These are phyloP conservation scores for Rhadina sibilatrix DNA, from an alignment of 2,113 vertebrate genomes.

Conservation along the genomic window DNA sequence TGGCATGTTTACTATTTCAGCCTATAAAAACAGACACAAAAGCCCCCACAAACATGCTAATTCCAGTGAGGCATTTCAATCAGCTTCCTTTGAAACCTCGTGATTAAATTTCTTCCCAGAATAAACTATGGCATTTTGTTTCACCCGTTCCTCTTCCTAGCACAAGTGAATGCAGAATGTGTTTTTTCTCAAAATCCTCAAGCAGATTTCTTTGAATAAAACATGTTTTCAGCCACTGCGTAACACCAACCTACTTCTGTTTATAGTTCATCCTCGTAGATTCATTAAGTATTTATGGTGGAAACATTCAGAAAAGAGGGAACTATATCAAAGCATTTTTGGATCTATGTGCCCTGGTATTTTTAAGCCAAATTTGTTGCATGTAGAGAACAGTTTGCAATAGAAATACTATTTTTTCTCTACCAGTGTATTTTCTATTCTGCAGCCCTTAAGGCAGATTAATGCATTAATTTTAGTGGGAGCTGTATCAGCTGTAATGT, in stretches of 20 bases:
- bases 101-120: not conserved
- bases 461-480: not conserved
- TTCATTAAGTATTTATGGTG: not conserved
- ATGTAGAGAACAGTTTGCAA: not conserved
- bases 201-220: slow-evolving; percentile 10
- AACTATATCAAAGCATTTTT: slow-evolving; percentile 28
- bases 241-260: not conserved
- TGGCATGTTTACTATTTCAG: not conserved
- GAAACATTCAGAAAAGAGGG: not conserved
- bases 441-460: not conserved
- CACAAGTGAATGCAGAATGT: not conserved
- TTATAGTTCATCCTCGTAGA: not conserved
- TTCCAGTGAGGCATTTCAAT: not conserved
- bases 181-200: not conserved
- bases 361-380: not conserved
- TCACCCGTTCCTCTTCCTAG: not conserved
- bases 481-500: not conserved
- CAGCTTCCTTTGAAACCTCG: not conserved
- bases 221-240: not conserved
- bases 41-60: not conserved
- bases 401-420: not conserved
- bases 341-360: not conserved
- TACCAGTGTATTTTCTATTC: not conserved
- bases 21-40: not conserved
- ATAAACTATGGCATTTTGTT: not conserved